Conservation (phyloP, 2,113 vertebrate species). For the Barbus barbus region DNA sequence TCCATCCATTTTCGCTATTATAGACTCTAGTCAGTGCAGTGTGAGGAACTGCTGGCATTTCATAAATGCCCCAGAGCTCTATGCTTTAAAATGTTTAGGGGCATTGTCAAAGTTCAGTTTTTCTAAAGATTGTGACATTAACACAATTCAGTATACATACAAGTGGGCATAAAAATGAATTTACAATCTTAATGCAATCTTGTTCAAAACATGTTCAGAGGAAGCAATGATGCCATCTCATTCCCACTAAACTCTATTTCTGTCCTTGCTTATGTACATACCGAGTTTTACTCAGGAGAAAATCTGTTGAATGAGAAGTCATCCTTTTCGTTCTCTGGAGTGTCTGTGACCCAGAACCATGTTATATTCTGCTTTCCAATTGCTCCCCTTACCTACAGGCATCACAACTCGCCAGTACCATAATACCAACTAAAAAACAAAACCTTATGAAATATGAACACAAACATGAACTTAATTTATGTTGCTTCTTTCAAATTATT, state of each 20-base stretch:
- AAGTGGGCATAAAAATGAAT: no score
- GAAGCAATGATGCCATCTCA: no score
- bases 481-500: no score
- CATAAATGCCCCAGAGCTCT: neutral
- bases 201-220: neutral
- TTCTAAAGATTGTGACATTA: neutral
- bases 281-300: neutral
- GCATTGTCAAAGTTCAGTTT: neutral
- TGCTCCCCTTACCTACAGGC: constrained; percentile 48
- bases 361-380: neutral
- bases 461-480: neutral
- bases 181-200: no score
- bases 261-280: neutral
- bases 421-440: neutral
- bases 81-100: neutral
- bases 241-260: neutral
- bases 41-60: neutral
- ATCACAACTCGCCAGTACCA: neutral
- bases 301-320: neutral
- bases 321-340: neutral
- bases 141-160: no score
- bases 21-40: neutral
- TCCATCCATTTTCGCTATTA: neutral
- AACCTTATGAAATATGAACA: neutral
- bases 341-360: neutral